Evolutionary conservation across 2,113 vertebrate species (phyloP).

Genomic region (Dicaeum eximium): DNA sequence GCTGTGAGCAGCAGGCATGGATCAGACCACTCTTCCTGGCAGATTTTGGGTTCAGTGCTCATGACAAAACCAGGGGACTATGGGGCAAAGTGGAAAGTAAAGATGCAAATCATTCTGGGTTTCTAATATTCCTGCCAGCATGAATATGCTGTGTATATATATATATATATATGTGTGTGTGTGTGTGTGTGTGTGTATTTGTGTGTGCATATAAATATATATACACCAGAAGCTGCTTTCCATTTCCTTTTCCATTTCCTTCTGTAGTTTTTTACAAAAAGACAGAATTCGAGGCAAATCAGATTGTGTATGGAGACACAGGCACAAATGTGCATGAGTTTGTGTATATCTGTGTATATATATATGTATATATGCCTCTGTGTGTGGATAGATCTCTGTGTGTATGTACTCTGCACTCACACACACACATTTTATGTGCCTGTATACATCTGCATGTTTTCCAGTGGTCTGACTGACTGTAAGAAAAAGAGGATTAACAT

Average conservation of each 20-base stretch:
- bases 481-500: background rate
- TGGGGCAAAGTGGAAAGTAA: background rate
- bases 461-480: background rate
- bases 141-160: background rate
- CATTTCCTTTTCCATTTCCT: background rate
- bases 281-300: background rate
- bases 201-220: background rate
- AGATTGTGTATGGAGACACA: background rate
- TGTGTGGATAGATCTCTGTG: background rate
- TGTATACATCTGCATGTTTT: accelerated
- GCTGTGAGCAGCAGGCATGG: background rate
- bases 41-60: background rate
- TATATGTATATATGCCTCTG: accelerated
- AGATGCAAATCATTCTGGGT: background rate
- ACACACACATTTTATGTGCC: background rate
- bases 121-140: background rate
- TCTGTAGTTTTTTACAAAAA: background rate
- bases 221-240: background rate
- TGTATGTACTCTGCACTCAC: background rate
- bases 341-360: accelerated
- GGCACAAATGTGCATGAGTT: background rate
- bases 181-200: background rate
- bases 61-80: accelerated
- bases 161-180: background rate
- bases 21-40: background rate